Evolutionary conservation across 2,888 invertebrate species (phyloP), one percentile per base, ranked within the genome.

Genomic region (Pomacea canaliculata): DNA sequence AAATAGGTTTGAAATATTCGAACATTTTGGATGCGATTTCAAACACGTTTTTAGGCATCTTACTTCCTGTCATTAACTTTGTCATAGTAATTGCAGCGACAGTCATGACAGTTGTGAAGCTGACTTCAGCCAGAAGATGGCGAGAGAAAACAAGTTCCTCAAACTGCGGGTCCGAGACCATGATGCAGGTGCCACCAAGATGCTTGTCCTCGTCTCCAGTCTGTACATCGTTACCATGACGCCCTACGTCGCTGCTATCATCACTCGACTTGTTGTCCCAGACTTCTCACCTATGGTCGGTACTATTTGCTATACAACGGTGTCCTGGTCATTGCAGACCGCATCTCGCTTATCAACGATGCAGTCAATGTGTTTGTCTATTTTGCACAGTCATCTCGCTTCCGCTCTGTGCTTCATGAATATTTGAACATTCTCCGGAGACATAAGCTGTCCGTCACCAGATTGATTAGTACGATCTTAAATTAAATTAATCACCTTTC

Each of bases 251-350:
- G 60, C 63, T 12, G 62, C 49, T 4, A 71, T 48, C 23, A 19
- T 71, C 37, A 48, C 37, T 9, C n/a, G 71, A 46, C 49, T 63
- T 18, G 7, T 63, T 23, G 60, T 63, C 13, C 48, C 23, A 9
- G 63, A 49, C n/a, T 63, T 71, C 63, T 71, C 63, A 13, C 71
- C 5, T 59, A 62, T 12, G 71, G 71, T n/a, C 71, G 71, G 37
- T 71, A 71, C 46, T 71, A 59, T 46, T 60, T 60, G 8, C n/a
- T 71, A 13, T 71, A 62, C 62, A 71, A 46, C 60, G 27, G 62
- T 16, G 18, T 46, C 62, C 37, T 60, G 1, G 10, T 16, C 12
- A 56, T 56, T 7, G 51, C 8, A 56, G 51, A 56, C 51, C 51
- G 16, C 10, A 10, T 56, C 16, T 56, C 51, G 7, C 16, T 56